Conservation (phyloP, 1,140 invertebrate genomes). For the Drosophila arawakana region DNA sequence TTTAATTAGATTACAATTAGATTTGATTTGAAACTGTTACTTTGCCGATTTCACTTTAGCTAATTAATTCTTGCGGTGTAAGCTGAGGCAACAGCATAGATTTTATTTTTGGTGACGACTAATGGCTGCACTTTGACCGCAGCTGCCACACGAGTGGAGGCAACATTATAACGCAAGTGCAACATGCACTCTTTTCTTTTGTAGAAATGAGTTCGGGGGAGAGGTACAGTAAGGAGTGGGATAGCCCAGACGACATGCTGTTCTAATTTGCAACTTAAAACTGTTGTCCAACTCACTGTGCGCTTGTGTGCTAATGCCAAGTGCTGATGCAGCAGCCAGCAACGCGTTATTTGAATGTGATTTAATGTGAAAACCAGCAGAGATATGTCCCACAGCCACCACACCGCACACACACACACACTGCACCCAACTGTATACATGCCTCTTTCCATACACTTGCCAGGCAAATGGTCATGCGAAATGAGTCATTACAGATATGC, state of each 20-base stretch:
- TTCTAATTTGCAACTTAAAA: slow-evolving; percentile 70
- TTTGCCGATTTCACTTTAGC: too few relatives aligned
- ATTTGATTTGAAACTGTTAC: too few relatives aligned
- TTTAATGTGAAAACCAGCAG: slow-evolving; percentile 52
- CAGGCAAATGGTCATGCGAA: slow-evolving; percentile 67
- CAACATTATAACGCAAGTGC: slow-evolving; percentile 40
- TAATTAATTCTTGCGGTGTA: too few relatives aligned
- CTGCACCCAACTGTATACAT: neutral
- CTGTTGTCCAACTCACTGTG: slow-evolving; percentile 52
- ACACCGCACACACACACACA: neutral
- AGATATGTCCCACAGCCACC: neutral
- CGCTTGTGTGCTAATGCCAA: slow-evolving; percentile 42
- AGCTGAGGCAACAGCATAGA: slow-evolving; percentile 50
- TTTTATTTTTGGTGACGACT: slow-evolving; percentile 75
- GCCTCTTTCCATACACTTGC: neutral
- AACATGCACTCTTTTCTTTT: slow-evolving; percentile 6
- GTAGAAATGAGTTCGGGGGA: neutral
- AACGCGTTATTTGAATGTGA: slow-evolving; percentile 49
- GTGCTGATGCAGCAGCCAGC: slow-evolving; percentile 49
- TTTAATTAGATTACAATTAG: too few relatives aligned
- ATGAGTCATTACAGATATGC: slow-evolving; percentile 79
- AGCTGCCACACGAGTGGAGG: slow-evolving; percentile 48
- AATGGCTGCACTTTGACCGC: slow-evolving; percentile 71
- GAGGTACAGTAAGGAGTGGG: neutral
- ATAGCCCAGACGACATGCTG: slow-evolving; percentile 14